Conservation (phyloP, 2,797 vertebrate species). For the Uromys caudimaculatus region DNA sequence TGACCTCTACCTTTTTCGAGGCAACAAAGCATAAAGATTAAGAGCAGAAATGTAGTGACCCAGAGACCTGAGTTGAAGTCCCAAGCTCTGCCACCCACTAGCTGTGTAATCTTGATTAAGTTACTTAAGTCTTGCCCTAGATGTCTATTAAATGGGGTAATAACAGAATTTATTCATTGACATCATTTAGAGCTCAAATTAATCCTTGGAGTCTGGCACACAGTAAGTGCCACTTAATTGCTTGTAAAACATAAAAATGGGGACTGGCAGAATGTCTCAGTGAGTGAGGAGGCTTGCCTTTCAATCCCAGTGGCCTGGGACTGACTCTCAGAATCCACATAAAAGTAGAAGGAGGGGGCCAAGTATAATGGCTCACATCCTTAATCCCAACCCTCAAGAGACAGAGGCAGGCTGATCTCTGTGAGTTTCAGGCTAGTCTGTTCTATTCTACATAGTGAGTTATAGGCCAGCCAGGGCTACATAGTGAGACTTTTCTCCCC, state of each 20-base stretch:
- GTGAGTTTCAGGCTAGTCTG: background rate
- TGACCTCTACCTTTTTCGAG: background rate
- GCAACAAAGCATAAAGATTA: background rate
- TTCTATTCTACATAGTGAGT: background rate
- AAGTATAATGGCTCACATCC: background rate
- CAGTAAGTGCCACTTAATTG: background rate
- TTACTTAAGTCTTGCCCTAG: background rate
- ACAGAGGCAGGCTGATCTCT: background rate
- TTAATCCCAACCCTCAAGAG: background rate
- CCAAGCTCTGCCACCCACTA: background rate
- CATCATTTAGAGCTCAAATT: background rate
- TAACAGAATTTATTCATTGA: background rate
- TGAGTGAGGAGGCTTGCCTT: background rate
- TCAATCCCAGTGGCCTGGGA: background rate
- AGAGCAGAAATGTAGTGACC: background rate
- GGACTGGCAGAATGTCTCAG: background rate
- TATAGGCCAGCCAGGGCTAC: background rate
- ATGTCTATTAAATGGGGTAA: constrained; percentile 7
- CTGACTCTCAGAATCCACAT: background rate
- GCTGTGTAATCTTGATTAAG: constrained; percentile 9
- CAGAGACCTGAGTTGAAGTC: background rate
- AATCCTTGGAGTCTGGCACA: background rate
- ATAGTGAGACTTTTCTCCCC: background rate
- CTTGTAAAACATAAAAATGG: background rate
- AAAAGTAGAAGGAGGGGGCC: background rate